phyloP scores from a whole-genome alignment of 2,888 invertebrate genomes.

The Acrocyrtus sp. region DNA sequence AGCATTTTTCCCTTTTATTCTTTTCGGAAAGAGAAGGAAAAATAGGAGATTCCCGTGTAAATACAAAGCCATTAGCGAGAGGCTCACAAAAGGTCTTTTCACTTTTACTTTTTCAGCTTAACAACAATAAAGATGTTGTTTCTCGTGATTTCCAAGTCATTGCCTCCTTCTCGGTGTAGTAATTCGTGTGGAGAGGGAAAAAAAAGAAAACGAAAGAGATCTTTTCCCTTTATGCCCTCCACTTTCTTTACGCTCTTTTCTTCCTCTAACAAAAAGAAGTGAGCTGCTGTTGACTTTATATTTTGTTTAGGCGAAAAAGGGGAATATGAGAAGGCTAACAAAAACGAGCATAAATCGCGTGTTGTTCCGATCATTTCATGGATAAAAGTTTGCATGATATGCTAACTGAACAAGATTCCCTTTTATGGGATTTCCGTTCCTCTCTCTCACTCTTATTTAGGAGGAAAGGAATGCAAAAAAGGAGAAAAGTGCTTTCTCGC shows the following conservation, averaged over 20 bases:
- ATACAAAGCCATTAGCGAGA: conserved; percentile 53
- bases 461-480: no score
- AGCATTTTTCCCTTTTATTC: no score
- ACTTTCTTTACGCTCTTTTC: no score
- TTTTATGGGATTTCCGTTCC: neutral
- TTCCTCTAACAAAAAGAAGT: neutral
- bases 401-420: neutral
- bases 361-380: conserved; percentile 1
- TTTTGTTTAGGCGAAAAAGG: neutral
- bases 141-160: conserved; percentile 57
- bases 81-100: conserved; percentile 34
- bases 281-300: conserved; percentile 1
- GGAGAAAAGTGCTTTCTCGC: no score
- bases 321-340: neutral
- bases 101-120: conserved; percentile 40
- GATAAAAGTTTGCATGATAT: neutral
- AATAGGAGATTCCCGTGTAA: conserved; percentile 31
- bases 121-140: conserved; percentile 55
- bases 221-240: conserved; percentile 6
- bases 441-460: neutral
- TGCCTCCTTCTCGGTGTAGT: conserved; percentile 35
- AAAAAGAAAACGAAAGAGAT: neutral
- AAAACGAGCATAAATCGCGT: neutral
- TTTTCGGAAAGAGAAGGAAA: conserved; percentile 1
- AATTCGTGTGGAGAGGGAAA: neutral